These are phyloP conservation scores for Chionomys nivalis DNA, from an alignment of 2,113 vertebrate genomes.

Conservation along the genomic window DNA sequence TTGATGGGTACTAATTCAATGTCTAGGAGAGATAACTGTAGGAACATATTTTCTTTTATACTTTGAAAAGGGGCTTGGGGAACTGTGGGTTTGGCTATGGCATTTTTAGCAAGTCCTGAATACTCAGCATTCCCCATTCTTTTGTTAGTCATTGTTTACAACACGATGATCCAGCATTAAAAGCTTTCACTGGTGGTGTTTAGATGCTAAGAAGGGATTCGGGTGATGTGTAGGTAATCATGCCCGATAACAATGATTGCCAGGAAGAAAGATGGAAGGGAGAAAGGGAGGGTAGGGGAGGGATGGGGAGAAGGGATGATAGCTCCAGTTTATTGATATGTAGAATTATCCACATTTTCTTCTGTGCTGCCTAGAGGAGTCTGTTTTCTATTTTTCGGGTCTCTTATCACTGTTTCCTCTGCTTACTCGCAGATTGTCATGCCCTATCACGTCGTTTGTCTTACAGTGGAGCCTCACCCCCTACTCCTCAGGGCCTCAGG, in stretches of 20 bases:
- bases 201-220: not conserved
- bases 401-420: conserved; percentile 25
- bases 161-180: not conserved
- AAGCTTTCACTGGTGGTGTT: not conserved
- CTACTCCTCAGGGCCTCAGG: not conserved
- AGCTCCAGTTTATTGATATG: not conserved
- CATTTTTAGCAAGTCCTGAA: not conserved
- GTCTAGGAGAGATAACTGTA: not conserved
- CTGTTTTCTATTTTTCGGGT: conserved; percentile 36
- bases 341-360: conserved; percentile 12
- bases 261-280: not conserved
- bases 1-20: not conserved
- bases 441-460: conserved; percentile 49
- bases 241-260: not conserved
- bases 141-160: not conserved
- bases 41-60: not conserved
- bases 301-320: not conserved
- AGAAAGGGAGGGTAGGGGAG: not conserved
- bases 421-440: not conserved
- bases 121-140: not conserved
- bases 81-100: not conserved
- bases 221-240: not conserved
- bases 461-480: conserved; percentile 1
- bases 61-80: not conserved
- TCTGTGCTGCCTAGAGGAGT: not conserved